Base-by-base conservation (phyloP, 2,888 invertebrate genomes). In the Heliconius ethilla region DNA sequence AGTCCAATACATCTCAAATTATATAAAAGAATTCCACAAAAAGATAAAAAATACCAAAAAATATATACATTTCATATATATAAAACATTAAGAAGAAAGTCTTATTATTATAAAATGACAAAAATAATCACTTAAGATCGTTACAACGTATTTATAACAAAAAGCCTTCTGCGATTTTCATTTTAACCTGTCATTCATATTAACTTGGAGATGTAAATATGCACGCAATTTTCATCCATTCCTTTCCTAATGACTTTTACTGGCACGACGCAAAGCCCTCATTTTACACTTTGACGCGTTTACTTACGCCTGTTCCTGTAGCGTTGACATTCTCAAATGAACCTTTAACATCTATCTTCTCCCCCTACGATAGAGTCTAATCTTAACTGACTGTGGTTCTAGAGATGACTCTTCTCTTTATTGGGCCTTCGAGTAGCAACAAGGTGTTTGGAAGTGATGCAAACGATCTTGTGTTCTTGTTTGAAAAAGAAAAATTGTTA, bases 241-340 rank as follows among this genome's bases (percentile, higher is more conserved):
- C 92, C 93, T 86, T 88, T 93, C 91, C 92, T 94, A 94, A 94
- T 94, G 94, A 94, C 94, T 94, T 93, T 92, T 92, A 90, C 91
- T 93, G 94, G 93, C 93, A 92, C 90, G 90, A 87, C 91, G 92
- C 89, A 89, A 94, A 93, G 92, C 92, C 93, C 94, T 93, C 94
- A 92, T 94, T 94, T 94, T 93, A 94, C 94, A 94, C 93, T 94
- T 94, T 94, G 93, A 92, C 93, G 94, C 94, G 91, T 94, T 92
- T 93, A 92, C 93, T 93, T 93, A 92, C 91, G 89, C 89, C 89
- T 91, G 90, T 91, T 91, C 89, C 90, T 92, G 90, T 90, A 87
- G 88, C 90, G 89, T 90, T 93, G 92, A 92, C 91, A 92, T 93
- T 92, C 92, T 89, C 90, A 91, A 88, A 90, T 91, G 89, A 84